These are phyloP conservation scores for Todiramphus saurophagus DNA, from an alignment of 2,113 vertebrate species.

Conservation along the genomic window DNA sequence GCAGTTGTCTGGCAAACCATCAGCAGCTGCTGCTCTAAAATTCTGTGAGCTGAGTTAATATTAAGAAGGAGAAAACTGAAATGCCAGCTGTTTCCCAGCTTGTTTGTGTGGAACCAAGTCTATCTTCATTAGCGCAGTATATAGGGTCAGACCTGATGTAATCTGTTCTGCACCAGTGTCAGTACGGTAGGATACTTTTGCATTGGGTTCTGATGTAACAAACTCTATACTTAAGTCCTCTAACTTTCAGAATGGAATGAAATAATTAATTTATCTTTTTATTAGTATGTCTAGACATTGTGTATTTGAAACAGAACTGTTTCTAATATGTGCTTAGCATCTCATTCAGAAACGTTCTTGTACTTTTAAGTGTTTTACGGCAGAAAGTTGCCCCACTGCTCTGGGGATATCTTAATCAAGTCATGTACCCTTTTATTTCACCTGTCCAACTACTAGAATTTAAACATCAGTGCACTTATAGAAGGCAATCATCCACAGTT, in stretches of 20 bases:
- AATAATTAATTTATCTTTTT: not conserved
- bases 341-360: not conserved
- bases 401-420: not conserved
- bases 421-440: not conserved
- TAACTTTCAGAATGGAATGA: not conserved
- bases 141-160: not conserved
- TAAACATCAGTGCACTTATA: not conserved
- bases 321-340: not conserved
- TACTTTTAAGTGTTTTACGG: not conserved
- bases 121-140: not conserved
- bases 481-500: not conserved
- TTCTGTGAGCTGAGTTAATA: constrained; percentile 12
- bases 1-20: not conserved
- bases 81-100: not conserved
- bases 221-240: not conserved
- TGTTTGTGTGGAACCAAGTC: not conserved
- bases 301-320: not conserved
- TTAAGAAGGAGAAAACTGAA: not conserved
- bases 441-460: not conserved
- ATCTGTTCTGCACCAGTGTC: not conserved
- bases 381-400: not conserved
- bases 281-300: not conserved
- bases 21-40: constrained; percentile 5
- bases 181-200: not conserved
- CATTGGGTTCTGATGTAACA: not conserved